Percentiles rank a stretch among this genome's conserved stretches.
Conservation (phyloP, 1,140 invertebrate species). For the Pentalonia nigronervosa region DNA sequence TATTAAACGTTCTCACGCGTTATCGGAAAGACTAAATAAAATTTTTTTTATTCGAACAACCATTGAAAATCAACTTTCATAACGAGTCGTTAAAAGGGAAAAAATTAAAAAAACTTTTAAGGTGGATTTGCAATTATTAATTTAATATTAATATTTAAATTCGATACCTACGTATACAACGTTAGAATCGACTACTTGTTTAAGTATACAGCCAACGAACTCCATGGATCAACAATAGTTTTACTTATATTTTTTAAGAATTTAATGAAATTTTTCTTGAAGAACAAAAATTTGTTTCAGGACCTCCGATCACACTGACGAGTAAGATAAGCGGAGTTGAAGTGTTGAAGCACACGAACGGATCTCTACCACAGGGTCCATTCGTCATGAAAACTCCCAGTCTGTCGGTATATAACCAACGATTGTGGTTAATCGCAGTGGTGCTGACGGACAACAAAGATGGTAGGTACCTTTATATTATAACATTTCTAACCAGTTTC, state of each 20-base stretch:
- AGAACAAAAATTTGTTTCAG: conserved; percentile 65
- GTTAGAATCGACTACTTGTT: not conserved
- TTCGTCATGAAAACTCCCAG: conserved; percentile 82
- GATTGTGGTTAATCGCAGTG: conserved; percentile 90
- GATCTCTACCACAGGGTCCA: conserved; percentile 70
- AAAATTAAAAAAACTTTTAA: not conserved
- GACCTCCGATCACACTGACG: conserved; percentile 87
- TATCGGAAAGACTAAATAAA: not conserved
- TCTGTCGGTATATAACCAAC: conserved; percentile 88
- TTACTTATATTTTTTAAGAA: not conserved
- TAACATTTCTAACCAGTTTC: not conserved
- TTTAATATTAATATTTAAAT: not conserved
- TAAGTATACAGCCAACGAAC: not conserved
- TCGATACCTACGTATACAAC: not conserved
- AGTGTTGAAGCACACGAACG: conserved; percentile 62
- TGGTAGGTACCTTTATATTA: conserved; percentile 67
- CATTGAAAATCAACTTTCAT: not conserved
- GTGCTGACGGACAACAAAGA: conserved; percentile 84
- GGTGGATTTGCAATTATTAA: not conserved
- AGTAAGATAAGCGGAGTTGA: conserved; percentile 71
- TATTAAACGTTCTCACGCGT: not conserved
- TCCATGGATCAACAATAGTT: not conserved
- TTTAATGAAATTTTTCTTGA: no score
- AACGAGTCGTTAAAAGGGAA: not conserved
- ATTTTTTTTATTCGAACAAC: not conserved